Base-by-base conservation (phyloP, 2,797 vertebrate genomes). In the Myripristis jacobus region DNA sequence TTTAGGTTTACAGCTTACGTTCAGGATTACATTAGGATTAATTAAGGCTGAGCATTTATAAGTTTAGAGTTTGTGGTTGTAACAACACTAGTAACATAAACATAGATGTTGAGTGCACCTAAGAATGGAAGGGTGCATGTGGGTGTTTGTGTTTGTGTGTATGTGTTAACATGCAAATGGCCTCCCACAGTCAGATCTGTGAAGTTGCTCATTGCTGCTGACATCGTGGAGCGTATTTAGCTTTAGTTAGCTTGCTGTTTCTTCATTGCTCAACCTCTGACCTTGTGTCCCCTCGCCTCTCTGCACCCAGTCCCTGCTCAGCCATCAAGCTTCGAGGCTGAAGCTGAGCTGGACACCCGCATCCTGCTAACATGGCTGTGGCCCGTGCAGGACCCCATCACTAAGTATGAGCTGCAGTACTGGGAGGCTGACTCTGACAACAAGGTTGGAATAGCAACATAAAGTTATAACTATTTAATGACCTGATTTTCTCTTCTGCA, bases 321-420 rank as follows among this genome's bases (percentile, higher is more conserved):
- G 89, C 96, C 97, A 0, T 95, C 95, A 19, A 96, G 96, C 88
- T 98, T 98, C 73, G 95, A 96, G 80, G 97, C 97, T 0, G 96
- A 98, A 83, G 96, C 95, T 0, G 96, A 98, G 83, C 94, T 96
- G 1, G 97, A 98, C 79, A 97, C 94, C 1, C 95, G 95, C 64
- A 96, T 98, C 72, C 90, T 95, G 85, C 90, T 98, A 51, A 94
- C 95, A 0, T 98, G 97, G 97, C 91, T 97, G 77, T 95, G 96
- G 1, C 96, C 96, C 0, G 95, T 95, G 0, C 96, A 98, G 90
- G 97, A 98, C 18, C 95, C 95, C 77, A 96, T 98, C 70, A 88
- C 92, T 41, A 95, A 95, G 81, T 98, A 98, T 0, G 97, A 98
- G 84, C 94, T 98, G 83, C 89, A 95, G 1, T 97, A 96, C 88